Evolutionary conservation across 2,888 invertebrate species (phyloP), one percentile per base, ranked within the genome.

Genomic region (Drosophila niveifrons): DNA sequence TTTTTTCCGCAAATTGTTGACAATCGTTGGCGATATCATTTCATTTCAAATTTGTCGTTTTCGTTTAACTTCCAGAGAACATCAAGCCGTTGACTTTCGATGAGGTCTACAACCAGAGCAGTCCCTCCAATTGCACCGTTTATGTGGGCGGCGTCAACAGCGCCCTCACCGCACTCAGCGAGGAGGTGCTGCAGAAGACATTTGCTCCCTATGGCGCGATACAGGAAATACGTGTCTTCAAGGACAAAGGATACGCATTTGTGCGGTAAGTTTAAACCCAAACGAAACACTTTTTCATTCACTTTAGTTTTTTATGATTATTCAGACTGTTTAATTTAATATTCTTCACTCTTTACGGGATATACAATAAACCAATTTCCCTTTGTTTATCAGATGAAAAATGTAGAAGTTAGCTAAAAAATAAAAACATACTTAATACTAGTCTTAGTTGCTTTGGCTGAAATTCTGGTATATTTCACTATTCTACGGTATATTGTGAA

Each of bases 231-330:
- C 95, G 99, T 83, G 98, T 99, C 87, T 99, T 99, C 94, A 99
- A 99, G 93, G 99, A 99, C 91, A 99, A 99, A 93, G 99, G 99
- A 88, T 99, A 99, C 91, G 98, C 99, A 88, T 99, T 99, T 92
- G 96, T 99, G 91, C 96, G 97, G 97, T 97, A 92, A 93, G 93
- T 11, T 15, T 3, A 3, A 8, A 8, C 1, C 10, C 2, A 0
- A 31, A 15, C n/a, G n/a, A n/a, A 11, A 28, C 23, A n/a, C n/a
- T n/a, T n/a, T n/a, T n/a, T n/a, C n/a, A n/a, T n/a, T n/a, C n/a
- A n/a, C n/a, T n/a, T n/a, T n/a, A n/a, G n/a, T n/a, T n/a, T n/a
- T n/a, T n/a, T n/a, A n/a, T n/a, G n/a, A n/a, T n/a, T n/a, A n/a
- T n/a, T n/a, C n/a, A n/a, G n/a, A n/a, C n/a, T n/a, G n/a, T n/a